Conservation (phyloP, 2,797 vertebrate species). For the Otolemur crassicaudatus region DNA sequence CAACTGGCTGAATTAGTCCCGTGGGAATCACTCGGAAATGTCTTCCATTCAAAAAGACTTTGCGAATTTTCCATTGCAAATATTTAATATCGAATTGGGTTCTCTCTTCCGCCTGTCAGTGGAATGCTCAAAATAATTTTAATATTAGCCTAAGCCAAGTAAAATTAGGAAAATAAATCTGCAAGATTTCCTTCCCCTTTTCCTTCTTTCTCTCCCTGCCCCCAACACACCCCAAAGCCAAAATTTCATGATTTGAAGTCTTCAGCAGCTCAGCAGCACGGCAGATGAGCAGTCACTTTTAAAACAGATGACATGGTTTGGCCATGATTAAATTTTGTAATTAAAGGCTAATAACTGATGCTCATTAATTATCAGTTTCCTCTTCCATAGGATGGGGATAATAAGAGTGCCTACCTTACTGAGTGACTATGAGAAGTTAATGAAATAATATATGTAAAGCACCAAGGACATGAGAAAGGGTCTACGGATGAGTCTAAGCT, state of each 20-base stretch:
- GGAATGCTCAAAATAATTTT: conserved; percentile 79
- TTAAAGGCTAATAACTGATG: neutral
- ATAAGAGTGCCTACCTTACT: neutral
- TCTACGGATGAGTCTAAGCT: neutral
- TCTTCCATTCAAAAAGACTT: conserved; percentile 79
- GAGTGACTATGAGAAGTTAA: neutral
- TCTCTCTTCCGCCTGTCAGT: conserved; percentile 76
- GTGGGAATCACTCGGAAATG: conserved; percentile 72
- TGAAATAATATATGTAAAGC: neutral
- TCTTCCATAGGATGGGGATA: neutral
- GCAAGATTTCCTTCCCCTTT: conserved; percentile 61
- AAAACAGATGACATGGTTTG: neutral
- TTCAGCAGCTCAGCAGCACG: neutral
- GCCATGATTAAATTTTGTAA: neutral
- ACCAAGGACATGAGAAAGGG: neutral
- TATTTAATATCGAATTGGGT: conserved; percentile 77
- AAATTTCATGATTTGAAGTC: conserved; percentile 18
- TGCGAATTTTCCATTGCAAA: conserved; percentile 83
- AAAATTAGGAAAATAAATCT: conserved; percentile 81
- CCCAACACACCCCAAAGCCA: neutral
- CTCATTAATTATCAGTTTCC: neutral
- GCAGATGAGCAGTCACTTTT: neutral
- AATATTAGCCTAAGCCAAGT: conserved; percentile 75
- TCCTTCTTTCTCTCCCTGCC: conserved; percentile 31
- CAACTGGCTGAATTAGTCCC: conserved; percentile 73